Evolutionary conservation across 2,797 vertebrate species (phyloP).

Genomic region (Rhynchotus rufescens): DNA sequence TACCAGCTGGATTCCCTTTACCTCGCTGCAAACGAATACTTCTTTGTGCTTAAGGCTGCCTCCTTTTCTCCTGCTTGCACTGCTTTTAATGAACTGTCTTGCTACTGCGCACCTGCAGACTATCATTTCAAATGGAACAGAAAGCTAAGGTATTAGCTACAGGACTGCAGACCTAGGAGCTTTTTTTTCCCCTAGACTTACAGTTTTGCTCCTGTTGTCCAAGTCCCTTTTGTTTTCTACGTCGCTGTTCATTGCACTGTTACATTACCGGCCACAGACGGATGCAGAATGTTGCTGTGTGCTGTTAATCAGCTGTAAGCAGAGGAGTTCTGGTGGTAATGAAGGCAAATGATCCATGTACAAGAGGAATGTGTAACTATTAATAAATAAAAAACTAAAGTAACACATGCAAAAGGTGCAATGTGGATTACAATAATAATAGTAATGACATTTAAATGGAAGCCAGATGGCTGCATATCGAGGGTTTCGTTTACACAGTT

Average conservation of each 20-base stretch:
- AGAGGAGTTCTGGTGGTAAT: neutral
- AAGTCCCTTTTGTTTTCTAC: neutral
- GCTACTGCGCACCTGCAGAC: neutral
- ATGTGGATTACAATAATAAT: neutral
- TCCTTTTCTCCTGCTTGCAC: neutral
- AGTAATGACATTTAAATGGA: constrained; percentile 3
- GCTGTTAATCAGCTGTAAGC: neutral
- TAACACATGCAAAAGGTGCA: neutral
- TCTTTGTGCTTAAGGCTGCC: neutral
- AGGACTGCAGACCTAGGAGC: neutral
- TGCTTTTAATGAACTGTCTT: neutral
- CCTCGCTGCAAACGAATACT: neutral
- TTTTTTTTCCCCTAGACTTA: neutral
- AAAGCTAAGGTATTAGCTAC: neutral
- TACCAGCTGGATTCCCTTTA: neutral
- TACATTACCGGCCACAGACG: rapidly evolving
- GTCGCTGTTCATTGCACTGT: rapidly evolving
- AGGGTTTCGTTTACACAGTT: neutral
- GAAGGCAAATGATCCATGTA: neutral
- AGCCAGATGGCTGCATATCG: neutral
- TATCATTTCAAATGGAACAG: neutral
- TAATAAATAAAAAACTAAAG: neutral
- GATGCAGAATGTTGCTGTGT: neutral
- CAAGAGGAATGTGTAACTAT: neutral
- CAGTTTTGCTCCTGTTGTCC: neutral